These are phyloP conservation scores for Pristionchus arcanus DNA, from an alignment of 2,888 invertebrate species.

Conservation along the genomic window DNA sequence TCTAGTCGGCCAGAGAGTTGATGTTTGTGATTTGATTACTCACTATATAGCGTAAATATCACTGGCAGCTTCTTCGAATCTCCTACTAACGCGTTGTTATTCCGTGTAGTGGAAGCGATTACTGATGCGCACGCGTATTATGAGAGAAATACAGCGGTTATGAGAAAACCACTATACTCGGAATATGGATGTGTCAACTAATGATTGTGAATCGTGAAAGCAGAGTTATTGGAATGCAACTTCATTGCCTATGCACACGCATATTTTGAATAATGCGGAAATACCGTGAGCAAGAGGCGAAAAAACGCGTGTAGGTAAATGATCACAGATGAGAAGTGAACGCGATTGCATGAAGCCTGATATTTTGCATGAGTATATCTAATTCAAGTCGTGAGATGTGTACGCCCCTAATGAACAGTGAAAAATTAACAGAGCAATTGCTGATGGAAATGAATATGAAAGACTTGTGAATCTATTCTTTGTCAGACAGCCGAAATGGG, in stretches of 20 bases:
- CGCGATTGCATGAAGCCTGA: not conserved
- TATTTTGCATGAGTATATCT: too few relatives aligned
- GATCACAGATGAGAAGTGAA: not conserved
- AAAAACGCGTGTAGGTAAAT: not conserved
- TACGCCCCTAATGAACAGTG: too few relatives aligned
- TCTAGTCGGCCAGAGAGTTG: not conserved
- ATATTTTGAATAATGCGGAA: not conserved
- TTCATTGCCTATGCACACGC: not conserved
- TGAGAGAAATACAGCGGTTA: too few relatives aligned
- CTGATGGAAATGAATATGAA: too few relatives aligned
- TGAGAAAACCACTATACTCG: too few relatives aligned
- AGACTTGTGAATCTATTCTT: not conserved
- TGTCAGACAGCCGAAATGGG: constrained; percentile 3
- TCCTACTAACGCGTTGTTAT: not conserved
- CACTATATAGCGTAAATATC: not conserved
- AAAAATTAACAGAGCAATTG: too few relatives aligned
- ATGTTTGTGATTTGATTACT: not conserved
- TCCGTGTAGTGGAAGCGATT: not conserved
- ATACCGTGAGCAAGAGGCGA: not conserved
- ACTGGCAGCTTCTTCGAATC: not conserved
- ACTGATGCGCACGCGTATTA: not conserved
- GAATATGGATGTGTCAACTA: too few relatives aligned
- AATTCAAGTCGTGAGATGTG: too few relatives aligned
- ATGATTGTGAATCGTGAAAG: too few relatives aligned
- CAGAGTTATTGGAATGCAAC: too few relatives aligned